A percentile compares a stretch with the other conserved stretches of the same genome.
phyloP scores from a whole-genome alignment of 2,113 vertebrate genomes.

The Dromaius novaehollandiae region DNA sequence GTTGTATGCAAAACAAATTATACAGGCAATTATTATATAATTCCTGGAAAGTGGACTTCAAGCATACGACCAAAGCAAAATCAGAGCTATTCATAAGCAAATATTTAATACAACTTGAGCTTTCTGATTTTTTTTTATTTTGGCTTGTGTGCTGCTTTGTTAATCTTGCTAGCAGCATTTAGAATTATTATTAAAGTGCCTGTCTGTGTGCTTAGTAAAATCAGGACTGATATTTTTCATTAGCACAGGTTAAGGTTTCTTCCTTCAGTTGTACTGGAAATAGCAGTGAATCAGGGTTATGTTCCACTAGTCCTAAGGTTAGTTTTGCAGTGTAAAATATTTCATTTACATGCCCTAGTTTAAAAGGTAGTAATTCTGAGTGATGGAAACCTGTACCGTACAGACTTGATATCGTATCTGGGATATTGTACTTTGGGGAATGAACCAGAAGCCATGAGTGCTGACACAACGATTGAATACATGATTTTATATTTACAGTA shows the following conservation, averaged over 20 bases:
- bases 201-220: neutral
- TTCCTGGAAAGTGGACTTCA: conserved; percentile 45
- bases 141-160: neutral
- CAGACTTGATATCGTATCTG: conserved; percentile 38
- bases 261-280: neutral
- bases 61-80: conserved; percentile 35
- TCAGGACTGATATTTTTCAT: neutral
- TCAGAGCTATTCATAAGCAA: neutral
- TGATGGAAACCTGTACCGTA: conserved; percentile 22
- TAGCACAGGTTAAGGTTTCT: neutral
- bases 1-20: neutral
- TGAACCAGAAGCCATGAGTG: neutral
- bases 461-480: conserved; percentile 24
- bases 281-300: neutral
- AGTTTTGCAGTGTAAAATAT: conserved; percentile 32
- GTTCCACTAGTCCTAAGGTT: neutral
- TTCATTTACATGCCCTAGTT: conserved; percentile 58
- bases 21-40: conserved; percentile 7
- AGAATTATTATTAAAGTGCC: neutral
- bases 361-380: conserved; percentile 44
- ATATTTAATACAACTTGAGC: conserved; percentile 30
- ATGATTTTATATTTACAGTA: conserved; percentile 16
- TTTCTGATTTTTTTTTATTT: conserved; percentile 17
- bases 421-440: conserved; percentile 29
- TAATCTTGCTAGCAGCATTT: neutral